Evolutionary conservation across 92 coral and sea anemone species (phyloP), one percentile per base, ranked within the genome.

Genomic region (Epizoanthus ramosus): DNA sequence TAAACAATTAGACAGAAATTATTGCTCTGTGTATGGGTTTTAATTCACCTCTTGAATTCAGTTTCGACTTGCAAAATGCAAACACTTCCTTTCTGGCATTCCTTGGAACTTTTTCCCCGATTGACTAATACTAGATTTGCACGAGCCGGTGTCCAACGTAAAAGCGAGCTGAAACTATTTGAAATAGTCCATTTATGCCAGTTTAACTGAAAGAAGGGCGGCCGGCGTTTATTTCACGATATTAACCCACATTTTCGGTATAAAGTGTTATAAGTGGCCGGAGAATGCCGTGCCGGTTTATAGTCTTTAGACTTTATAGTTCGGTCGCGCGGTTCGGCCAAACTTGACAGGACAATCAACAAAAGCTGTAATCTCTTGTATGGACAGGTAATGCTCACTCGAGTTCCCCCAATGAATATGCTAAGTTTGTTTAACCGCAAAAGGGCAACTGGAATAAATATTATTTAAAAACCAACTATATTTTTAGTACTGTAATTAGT

Each of bases 111-210:
- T 41, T 22, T 41, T 24, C 64, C 25, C 35, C 56, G 79, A 53
- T 75, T 60, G n/a, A 37, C 14, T 75, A 37, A 37, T 37, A 37
- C 6, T 60, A 57, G 16, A 13, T 61, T 60, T 74, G 52, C 79
- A 53, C n/a, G 45, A 19, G 24, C 81, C 10, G 54, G 24, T 25
- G 81, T 45, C 53, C 15, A 10, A 60, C 41, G 16, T 60, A 68
- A 76, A 41, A 60, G 65, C 17, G 69, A 76, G 22, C 57, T 76
- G 56, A 52, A 57, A 35, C 54, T 60, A 76, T 76, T 60, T 60
- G 9, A 59, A 57, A 75, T 59, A 58, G 63, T 33, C 68, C 39
- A 10, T 60, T 76, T 17, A 73, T 31, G n/a, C 39, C 4, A 35
- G 2, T 4, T 35, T 2, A 35, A 35, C 8, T 58, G 31, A 16